Base-by-base conservation (phyloP, 2,113 vertebrate genomes). In the Sceloporus tristichus region DNA sequence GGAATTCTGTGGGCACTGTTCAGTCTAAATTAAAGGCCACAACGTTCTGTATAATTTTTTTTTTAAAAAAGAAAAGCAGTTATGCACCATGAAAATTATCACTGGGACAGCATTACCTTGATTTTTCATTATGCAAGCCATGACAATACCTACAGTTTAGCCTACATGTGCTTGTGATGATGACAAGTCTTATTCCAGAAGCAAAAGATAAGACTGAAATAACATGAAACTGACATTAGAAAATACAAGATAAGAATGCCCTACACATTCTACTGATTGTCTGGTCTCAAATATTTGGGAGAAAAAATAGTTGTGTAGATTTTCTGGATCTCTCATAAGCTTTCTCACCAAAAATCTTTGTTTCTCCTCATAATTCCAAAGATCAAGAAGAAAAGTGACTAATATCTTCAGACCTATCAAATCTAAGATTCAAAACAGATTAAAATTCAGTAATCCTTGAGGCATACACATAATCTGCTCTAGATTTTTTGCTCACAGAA, bases 341-440 rank as follows among this genome's bases (percentile, higher is more conserved):
- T 11, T 66, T 27, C 84, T 34, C 34, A 81, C 19, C 76, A 75
- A 86, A 84, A 78, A 79, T 92, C 87, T 84, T 34, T 34, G 34
- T 34, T 34, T 89, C 91, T 23, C 9, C 23, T 81, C 2, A 1
- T 86, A 83, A 87, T 87, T 89, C 88, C 56, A 0, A 0, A 53
- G 79, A 66, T 0, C 0, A 84, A 89, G 25, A 85, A 92, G 89
- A 89, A 21, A 85, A 92, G 89, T 85, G 85, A 88, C 78, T 29
- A 34, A 79, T 70, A 84, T 84, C 89, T 90, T 90, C 0, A 0
- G 82, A 34, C 56, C 81, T 27, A 68, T 70, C 62, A 91, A 82
- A 56, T 83, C 25, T 3, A 77, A 78, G 73, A 81, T 82, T 88
- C 82, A 90, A 19, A 84, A 89, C 34, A 92, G 87, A 91, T 88